Conservation (phyloP, 2,797 vertebrate species). For the Crypturellus tataupa region DNA sequence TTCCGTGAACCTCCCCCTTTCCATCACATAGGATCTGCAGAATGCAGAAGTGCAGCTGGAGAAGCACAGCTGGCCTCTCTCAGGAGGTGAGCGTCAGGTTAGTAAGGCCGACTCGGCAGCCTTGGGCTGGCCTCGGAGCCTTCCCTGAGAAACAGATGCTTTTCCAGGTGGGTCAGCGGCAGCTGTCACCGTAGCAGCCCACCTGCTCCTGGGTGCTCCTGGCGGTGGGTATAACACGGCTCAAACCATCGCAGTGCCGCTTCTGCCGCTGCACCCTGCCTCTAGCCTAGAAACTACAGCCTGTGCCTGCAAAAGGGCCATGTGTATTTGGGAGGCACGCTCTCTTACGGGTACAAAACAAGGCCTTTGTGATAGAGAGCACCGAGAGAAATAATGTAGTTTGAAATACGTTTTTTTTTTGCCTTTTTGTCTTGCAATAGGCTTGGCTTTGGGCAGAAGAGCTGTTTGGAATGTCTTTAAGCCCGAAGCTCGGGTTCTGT, state of each 20-base stretch:
- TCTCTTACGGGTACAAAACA: not conserved
- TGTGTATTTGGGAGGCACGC: not conserved
- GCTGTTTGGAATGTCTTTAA: not conserved
- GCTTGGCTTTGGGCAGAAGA: not conserved
- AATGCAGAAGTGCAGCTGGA: not conserved
- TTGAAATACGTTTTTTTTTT: accelerated
- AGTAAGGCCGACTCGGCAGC: not conserved
- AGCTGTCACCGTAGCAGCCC: not conserved
- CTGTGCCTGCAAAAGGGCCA: not conserved
- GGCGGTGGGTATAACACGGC: not conserved
- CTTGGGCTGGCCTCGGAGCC: not conserved
- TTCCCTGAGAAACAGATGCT: not conserved
- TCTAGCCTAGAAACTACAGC: not conserved
- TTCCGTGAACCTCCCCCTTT: not conserved
- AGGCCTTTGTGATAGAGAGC: not conserved
- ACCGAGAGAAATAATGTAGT: not conserved
- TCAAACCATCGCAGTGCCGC: not conserved
- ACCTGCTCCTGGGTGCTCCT: not conserved
- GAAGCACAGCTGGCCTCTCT: not conserved
- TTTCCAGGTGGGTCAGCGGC: not conserved
- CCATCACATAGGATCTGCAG: not conserved
- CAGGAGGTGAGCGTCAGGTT: not conserved
- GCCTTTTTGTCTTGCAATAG: not conserved
- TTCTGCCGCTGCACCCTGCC: not conserved
- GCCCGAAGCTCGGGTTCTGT: not conserved